phyloP scores from a whole-genome alignment of 2,888 invertebrate species.

The Taphrorychus bicolor region DNA sequence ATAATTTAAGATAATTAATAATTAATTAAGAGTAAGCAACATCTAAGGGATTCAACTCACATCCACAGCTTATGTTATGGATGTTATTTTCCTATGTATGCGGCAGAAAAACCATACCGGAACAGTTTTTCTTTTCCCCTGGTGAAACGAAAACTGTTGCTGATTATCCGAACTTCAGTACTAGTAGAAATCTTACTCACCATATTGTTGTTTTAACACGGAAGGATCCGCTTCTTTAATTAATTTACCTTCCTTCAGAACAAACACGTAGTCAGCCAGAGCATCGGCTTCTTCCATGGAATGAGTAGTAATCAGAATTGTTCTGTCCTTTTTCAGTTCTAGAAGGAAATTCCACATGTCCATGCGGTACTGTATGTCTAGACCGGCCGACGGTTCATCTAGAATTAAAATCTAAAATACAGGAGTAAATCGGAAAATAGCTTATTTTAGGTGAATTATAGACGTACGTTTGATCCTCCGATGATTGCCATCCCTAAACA shows the following conservation, averaged over 20 bases:
- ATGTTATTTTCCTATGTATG: no score
- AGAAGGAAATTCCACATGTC: conserved; percentile 88
- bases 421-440: neutral
- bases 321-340: conserved; percentile 67
- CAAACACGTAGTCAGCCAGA: conserved; percentile 88
- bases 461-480: conserved; percentile 69
- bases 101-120: no score
- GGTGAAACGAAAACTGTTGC: no score
- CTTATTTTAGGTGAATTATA: neutral
- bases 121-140: no score
- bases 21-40: no score
- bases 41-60: no score
- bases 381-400: conserved; percentile 90
- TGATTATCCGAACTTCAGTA: no score
- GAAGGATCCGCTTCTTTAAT: conserved; percentile 79
- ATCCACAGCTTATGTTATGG: no score
- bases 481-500: conserved; percentile 86
- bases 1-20: no score
- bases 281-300: conserved; percentile 97
- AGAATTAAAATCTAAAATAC: conserved; percentile 64
- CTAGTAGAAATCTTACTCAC: no score
- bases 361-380: conserved; percentile 88
- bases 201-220: conserved; percentile 76
- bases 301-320: conserved; percentile 89
- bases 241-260: conserved; percentile 78